phyloP scores from a whole-genome alignment of 2,797 vertebrate species.

The Sebastes steindachneri region DNA sequence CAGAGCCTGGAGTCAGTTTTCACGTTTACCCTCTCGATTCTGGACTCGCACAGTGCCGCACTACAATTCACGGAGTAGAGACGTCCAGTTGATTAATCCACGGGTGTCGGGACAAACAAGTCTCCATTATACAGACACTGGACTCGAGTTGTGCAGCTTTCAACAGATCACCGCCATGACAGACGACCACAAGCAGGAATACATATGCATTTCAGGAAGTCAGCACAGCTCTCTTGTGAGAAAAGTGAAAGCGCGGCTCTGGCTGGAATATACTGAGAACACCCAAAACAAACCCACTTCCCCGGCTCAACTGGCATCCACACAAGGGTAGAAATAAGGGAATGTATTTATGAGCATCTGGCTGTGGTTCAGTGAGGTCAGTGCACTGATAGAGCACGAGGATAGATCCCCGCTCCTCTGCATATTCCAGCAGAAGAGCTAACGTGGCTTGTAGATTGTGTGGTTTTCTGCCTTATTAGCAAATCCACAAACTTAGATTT shows the following conservation, averaged over 20 bases:
- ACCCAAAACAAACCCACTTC: conserved; percentile 85
- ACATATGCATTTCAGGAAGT: conserved; percentile 79
- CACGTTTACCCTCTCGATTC: conserved; percentile 30
- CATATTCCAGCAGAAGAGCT: conserved; percentile 19
- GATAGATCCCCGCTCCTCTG: conserved; percentile 43
- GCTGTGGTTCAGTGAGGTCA: conserved; percentile 75
- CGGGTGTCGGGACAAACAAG: conserved; percentile 75
- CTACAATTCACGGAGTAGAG: conserved; percentile 55
- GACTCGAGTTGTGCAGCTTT: conserved; percentile 78
- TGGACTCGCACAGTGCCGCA: conserved; percentile 26
- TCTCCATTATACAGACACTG: conserved; percentile 76
- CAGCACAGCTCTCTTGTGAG: conserved; percentile 74
- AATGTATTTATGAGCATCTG: conserved; percentile 84
- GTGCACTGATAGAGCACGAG: conserved; percentile 70
- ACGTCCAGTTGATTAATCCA: conserved; percentile 72
- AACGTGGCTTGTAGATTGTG: background rate
- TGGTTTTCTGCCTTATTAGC: conserved; percentile 11
- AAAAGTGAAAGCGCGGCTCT: conserved; percentile 69
- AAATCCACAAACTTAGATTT: background rate
- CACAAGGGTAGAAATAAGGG: conserved; percentile 80
- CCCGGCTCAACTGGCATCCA: conserved; percentile 75
- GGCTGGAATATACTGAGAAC: conserved; percentile 75
- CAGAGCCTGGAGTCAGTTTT: conserved; percentile 51
- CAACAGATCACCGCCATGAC: conserved; percentile 80
- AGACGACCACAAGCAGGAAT: conserved; percentile 79